These are phyloP conservation scores for Drosophila nr. medialis DNA, from an alignment of 2,888 invertebrate species.

Conservation along the genomic window DNA sequence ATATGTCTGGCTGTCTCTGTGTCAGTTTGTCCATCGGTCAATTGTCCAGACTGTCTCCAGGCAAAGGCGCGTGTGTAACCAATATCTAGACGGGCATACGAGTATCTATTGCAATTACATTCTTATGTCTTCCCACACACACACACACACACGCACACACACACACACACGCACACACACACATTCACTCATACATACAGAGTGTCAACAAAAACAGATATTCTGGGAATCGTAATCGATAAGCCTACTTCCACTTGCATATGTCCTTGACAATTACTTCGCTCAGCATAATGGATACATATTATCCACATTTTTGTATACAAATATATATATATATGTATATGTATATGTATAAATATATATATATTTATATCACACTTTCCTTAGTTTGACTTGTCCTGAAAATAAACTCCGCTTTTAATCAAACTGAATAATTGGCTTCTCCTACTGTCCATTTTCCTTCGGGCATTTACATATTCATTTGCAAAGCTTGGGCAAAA, in stretches of 20 bases:
- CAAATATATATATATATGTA: background rate
- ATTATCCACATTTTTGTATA: background rate
- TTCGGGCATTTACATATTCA: conserved; percentile 22
- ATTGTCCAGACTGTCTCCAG: conserved; percentile 23
- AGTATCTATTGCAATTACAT: conserved; percentile 54
- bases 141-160: background rate
- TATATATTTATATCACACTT: background rate
- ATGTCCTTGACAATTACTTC: conserved; percentile 43
- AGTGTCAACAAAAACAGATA: conserved; percentile 18
- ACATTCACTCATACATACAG: conserved; percentile 1
- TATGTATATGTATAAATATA: background rate
- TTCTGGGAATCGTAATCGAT: conserved; percentile 50
- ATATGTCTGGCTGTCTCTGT: background rate
- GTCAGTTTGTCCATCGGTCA: conserved; percentile 11
- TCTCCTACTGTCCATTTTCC: conserved; percentile 10
- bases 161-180: conserved; percentile 4
- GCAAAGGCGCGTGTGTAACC: conserved; percentile 50
- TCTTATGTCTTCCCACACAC: conserved; percentile 67
- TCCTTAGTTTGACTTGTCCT: background rate
- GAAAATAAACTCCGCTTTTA: background rate
- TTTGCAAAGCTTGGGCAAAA: background rate
- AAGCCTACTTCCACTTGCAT: conserved; percentile 55
- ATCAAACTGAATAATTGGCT: conserved; percentile 11
- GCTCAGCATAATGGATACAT: conserved; percentile 35
- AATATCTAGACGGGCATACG: conserved; percentile 46